Base-by-base conservation (phyloP, 2,113 vertebrate species). In the Nansenia antarctica region DNA sequence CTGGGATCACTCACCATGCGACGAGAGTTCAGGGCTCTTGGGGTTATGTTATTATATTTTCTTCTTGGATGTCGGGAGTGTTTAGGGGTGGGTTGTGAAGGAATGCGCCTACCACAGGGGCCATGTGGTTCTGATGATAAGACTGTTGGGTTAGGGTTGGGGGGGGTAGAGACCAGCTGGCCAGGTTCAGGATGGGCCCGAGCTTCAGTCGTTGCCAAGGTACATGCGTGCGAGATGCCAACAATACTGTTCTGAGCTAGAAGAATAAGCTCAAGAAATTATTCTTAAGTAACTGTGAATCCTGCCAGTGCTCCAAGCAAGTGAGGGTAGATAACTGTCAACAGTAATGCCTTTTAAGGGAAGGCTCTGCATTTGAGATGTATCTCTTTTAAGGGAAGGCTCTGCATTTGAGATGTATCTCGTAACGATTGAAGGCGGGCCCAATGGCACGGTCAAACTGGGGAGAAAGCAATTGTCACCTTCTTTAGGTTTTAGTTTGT, bases 191-290 rank as follows among this genome's bases (percentile, higher is more conserved):
- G 27, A 12, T 53, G 49, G 67, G 73, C 63, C 78, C 73, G 71
- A 57, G 52, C 76, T 59, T 86, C 67, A 68, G 77, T 81, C 22
- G 14, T 85, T 79, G 71, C 59, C 54, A 59, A 53, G 64, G 70
- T 74, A 61, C 74, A 74, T 64, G 62, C 66, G 30, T 69, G 69
- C 69, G 73, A 32, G 72, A 69, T 60, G 71, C 64, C 6, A 7
- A 67, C 64, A 59, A 24, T 80, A 42, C 72, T 82, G 76, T 74
- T 73, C 65, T 62, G 15, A 60, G 49, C 65, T 49, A 9, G 64
- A 60, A 3, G 3, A 26, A 15, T 27, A 18, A 55, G 27, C 32
- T 42, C 24, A 67, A 9, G n/a, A 0, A 22, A 27, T 30, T 29
- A 7, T 30, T n/a, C 15, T 12, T 24, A 26, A 49, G 61, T 45